phyloP scores from a whole-genome alignment of 2,113 vertebrate species.

The Hiodon tergisus region DNA sequence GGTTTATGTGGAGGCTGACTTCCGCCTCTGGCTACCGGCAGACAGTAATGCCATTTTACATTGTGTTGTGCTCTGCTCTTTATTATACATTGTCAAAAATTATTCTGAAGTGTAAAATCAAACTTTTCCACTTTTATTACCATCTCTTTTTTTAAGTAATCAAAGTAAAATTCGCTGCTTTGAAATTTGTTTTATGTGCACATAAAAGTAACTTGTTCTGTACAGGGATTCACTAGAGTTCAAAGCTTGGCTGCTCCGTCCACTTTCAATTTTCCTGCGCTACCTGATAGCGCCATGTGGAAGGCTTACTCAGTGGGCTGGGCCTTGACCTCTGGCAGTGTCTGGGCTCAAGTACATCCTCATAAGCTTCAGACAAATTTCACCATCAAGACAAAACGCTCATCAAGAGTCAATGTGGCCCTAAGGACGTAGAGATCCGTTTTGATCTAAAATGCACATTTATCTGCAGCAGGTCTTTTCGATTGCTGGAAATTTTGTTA shows the following conservation, averaged over 20 bases:
- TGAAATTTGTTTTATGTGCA: conserved; percentile 18
- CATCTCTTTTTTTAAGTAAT: conserved; percentile 17
- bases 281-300: background rate
- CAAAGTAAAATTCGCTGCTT: conserved; percentile 10
- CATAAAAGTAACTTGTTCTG: conserved; percentile 13
- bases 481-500: too few relatives aligned
- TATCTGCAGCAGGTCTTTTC: background rate
- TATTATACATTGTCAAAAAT: conserved; percentile 22
- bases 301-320: background rate
- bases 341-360: background rate
- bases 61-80: conserved; percentile 6
- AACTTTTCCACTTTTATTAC: conserved; percentile 21
- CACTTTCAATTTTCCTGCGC: background rate
- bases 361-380: background rate
- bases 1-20: conserved; percentile 20
- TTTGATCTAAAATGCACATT: background rate
- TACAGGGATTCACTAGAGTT: background rate
- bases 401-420: background rate
- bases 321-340: background rate
- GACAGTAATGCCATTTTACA: conserved; percentile 21
- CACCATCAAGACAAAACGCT: background rate
- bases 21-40: conserved; percentile 12
- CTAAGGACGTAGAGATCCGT: background rate
- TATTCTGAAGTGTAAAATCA: conserved; percentile 23
- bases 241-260: conserved; percentile 1